Evolutionary conservation across 2,888 invertebrate genomes (phyloP).

Genomic region (Nemapogon koenigi): DNA sequence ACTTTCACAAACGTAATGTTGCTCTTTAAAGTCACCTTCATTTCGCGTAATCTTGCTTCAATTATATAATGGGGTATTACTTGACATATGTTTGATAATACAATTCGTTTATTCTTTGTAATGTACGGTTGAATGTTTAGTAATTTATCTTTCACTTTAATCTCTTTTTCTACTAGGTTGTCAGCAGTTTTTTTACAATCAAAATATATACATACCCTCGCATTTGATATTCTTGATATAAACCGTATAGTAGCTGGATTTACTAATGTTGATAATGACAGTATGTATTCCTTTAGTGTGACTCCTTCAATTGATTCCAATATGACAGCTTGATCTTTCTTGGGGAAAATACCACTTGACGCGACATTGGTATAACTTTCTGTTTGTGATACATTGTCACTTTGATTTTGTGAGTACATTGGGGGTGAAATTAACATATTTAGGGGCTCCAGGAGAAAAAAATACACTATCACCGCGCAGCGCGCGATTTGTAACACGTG

Average conservation of each 20-base stretch:
- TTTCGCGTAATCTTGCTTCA: constrained; percentile 1
- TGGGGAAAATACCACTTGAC: constrained; percentile 13
- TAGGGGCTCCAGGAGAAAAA: constrained; percentile 6
- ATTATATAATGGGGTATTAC: constrained; percentile 12
- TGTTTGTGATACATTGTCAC: not conserved
- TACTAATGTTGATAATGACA: constrained; percentile 11
- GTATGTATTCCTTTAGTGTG: constrained; percentile 13
- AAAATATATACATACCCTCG: constrained; percentile 14
- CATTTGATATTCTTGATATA: constrained; percentile 15
- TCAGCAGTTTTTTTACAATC: constrained; percentile 15
- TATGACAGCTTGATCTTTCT: constrained; percentile 18
- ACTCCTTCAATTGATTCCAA: constrained; percentile 15
- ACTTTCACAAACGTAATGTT: constrained; percentile 5
- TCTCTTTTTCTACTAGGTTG: constrained; percentile 9
- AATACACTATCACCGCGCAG: too few relatives aligned
- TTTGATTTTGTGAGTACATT: constrained; percentile 7
- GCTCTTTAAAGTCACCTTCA: not conserved
- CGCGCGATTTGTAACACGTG: too few relatives aligned
- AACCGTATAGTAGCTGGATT: constrained; percentile 12
- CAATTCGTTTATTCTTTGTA: constrained; percentile 17
- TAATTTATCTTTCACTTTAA: constrained; percentile 10
- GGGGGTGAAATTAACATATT: constrained; percentile 1
- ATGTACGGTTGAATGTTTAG: constrained; percentile 16
- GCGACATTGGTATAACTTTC: constrained; percentile 13
- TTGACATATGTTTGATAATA: constrained; percentile 16